Evolutionary conservation across 1,140 invertebrate genomes (phyloP).

Genomic region (Lepidurus apus): DNA sequence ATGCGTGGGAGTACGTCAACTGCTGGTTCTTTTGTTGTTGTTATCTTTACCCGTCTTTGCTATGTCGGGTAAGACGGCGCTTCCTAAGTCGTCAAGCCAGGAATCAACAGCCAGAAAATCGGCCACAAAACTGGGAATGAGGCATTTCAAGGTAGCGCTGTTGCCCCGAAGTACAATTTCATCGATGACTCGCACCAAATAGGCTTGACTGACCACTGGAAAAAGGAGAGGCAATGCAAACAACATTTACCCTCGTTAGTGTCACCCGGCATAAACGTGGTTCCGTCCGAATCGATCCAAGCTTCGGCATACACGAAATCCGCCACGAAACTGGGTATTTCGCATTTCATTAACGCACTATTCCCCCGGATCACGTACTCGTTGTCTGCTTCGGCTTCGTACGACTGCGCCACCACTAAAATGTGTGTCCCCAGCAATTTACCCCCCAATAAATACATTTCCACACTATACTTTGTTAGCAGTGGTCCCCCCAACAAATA

Average conservation of each 20-base stretch:
- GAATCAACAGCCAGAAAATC: conserved; percentile 77
- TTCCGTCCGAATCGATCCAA: conserved; percentile 73
- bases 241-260: conserved; percentile 26
- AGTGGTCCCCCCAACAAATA: no score
- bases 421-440: background rate
- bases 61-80: background rate
- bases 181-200: conserved; percentile 57
- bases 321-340: conserved; percentile 87
- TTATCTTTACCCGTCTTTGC: conserved; percentile 12
- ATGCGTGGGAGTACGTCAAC: background rate
- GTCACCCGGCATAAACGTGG: conserved; percentile 49
- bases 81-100: conserved; percentile 56
- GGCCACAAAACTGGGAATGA: conserved; percentile 85
- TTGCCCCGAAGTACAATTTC: conserved; percentile 84
- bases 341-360: conserved; percentile 84
- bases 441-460: background rate
- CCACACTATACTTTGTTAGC: no score
- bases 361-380: conserved; percentile 90
- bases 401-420: conserved; percentile 74
- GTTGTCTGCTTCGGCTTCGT: conserved; percentile 84
- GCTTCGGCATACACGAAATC: conserved; percentile 83
- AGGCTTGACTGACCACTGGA: conserved; percentile 40
- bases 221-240: conserved; percentile 22
- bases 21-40: conserved; percentile 1
- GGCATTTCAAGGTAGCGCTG: conserved; percentile 82